Evolutionary conservation across 1,140 invertebrate genomes (phyloP).

Genomic region (Magallana angulata): DNA sequence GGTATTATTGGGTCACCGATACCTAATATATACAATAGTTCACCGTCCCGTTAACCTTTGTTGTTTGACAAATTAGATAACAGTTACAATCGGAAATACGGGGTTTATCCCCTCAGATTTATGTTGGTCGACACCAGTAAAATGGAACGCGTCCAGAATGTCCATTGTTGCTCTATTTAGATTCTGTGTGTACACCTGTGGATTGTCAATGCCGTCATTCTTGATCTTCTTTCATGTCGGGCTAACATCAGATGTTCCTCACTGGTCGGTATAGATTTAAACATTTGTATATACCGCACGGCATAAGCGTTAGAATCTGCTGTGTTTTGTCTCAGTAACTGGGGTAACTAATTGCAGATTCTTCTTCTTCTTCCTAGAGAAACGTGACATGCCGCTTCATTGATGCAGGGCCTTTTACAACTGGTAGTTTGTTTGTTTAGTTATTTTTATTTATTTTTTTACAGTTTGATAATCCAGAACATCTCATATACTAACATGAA

Average conservation of each 20-base stretch:
- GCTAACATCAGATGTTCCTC: neutral
- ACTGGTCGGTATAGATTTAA: neutral
- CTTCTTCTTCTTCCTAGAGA: neutral
- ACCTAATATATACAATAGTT: neutral
- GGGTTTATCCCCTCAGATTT: neutral
- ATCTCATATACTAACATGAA: too few species aligned
- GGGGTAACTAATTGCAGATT: neutral
- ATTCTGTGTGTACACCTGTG: neutral
- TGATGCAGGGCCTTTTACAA: neutral
- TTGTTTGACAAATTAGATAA: neutral
- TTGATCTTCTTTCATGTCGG: neutral
- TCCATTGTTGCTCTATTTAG: neutral
- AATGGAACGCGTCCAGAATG: too few species aligned
- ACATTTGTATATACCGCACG: too few species aligned
- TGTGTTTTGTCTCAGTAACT: too few species aligned
- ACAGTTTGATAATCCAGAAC: too few species aligned
- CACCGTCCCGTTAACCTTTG: neutral
- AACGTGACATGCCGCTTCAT: neutral
- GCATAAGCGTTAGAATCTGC: too few species aligned
- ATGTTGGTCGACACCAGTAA: too few species aligned
- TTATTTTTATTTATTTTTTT: neutral
- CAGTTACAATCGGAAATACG: neutral
- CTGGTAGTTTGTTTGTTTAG: neutral
- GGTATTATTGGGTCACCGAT: neutral
- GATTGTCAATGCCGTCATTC: neutral